These are phyloP conservation scores for Deilephila elpenor DNA, from an alignment of 2,888 invertebrate genomes.

Conservation along the genomic window DNA sequence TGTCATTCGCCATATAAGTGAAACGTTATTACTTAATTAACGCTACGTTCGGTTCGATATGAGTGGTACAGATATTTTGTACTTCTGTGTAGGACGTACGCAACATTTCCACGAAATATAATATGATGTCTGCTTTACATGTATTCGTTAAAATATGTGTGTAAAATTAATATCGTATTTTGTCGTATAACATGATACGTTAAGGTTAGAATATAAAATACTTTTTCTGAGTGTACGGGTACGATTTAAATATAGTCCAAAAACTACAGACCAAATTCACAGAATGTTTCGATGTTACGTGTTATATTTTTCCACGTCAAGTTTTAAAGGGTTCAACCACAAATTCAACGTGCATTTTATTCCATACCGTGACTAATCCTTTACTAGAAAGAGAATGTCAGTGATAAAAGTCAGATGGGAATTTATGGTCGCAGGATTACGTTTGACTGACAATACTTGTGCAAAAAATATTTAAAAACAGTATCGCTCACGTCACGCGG, in stretches of 20 bases:
- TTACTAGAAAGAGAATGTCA: constrained; percentile 27
- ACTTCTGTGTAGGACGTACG: neutral
- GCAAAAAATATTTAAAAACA: constrained; percentile 11
- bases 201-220: neutral
- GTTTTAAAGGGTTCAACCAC: neutral
- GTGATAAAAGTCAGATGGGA: constrained; percentile 29
- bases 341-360: constrained; percentile 21
- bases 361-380: constrained; percentile 14
- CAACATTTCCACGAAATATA: neutral
- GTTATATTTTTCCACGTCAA: neutral
- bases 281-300: neutral
- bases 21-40: constrained; percentile 73
- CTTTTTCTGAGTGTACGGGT: neutral
- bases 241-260: neutral
- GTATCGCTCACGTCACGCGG: constrained; percentile 11
- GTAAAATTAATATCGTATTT: neutral
- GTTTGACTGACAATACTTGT: constrained; percentile 13
- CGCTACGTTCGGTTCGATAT: constrained; percentile 50
- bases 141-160: neutral
- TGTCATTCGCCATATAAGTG: constrained; percentile 73
- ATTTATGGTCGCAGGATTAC: constrained; percentile 32
- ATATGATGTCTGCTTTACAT: neutral
- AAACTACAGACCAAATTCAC: neutral
- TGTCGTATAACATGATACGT: neutral
- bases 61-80: constrained; percentile 8